phyloP scores from a whole-genome alignment of 2,113 vertebrate species.

The Calypte anna region DNA sequence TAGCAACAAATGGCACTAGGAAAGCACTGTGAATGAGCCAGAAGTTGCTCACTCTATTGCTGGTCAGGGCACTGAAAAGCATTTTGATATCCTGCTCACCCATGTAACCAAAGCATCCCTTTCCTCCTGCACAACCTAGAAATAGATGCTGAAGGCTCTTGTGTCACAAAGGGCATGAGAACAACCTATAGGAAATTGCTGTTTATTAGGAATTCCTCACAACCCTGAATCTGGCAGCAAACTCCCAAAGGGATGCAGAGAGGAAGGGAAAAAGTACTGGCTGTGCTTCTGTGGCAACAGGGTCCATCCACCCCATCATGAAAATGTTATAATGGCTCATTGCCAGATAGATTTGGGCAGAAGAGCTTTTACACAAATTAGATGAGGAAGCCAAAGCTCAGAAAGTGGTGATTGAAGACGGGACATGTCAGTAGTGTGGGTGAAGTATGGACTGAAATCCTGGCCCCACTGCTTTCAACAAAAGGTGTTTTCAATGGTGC shows the following conservation, averaged over 20 bases:
- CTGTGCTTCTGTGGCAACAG: neutral
- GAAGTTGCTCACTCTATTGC: neutral
- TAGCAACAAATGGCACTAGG: neutral
- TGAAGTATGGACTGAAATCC: neutral
- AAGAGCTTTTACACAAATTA: neutral
- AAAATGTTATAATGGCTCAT: neutral
- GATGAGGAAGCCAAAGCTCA: neutral
- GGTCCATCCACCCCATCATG: neutral
- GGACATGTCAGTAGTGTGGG: neutral
- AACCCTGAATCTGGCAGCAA: neutral
- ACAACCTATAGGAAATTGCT: neutral
- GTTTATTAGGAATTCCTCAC: neutral
- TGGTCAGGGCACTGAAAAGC: neutral
- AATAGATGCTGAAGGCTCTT: neutral
- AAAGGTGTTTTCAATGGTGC: neutral
- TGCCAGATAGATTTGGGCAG: neutral
- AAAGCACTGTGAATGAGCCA: neutral
- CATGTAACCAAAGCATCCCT: neutral
- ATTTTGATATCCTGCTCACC: neutral
- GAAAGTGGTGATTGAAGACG: neutral
- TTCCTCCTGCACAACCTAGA: neutral
- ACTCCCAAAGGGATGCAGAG: neutral
- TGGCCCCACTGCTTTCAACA: rapidly evolving
- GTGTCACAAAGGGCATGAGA: neutral
- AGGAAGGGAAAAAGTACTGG: neutral